Evolutionary conservation across 2,113 vertebrate species (phyloP).

Genomic region (Chelonoidis abingdonii): DNA sequence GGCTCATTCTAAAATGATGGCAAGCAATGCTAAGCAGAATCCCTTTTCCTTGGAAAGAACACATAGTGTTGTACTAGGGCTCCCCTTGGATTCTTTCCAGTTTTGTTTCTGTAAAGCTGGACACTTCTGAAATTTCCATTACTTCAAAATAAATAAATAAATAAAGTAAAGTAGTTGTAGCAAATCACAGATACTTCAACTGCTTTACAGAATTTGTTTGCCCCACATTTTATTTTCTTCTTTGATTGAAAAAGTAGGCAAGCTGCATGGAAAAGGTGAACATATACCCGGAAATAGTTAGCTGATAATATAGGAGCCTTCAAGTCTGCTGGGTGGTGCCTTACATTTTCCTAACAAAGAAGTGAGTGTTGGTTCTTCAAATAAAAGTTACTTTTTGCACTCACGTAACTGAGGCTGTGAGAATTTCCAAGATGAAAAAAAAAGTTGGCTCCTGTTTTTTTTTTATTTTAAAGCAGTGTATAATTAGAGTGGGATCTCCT

Average conservation of each 20-base stretch:
- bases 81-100: slow-evolving; percentile 5
- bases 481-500: slow-evolving; percentile 76
- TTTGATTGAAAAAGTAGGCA: slow-evolving; percentile 65
- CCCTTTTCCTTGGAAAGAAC: slow-evolving; percentile 8
- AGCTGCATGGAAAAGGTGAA: slow-evolving; percentile 65
- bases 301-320: slow-evolving; percentile 86
- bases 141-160: slow-evolving; percentile 47
- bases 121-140: slow-evolving; percentile 73
- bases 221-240: slow-evolving; percentile 21
- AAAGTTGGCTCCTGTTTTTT: slow-evolving; percentile 60
- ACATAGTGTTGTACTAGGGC: not conserved
- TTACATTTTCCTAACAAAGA: slow-evolving; percentile 84
- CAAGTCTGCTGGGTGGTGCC: slow-evolving; percentile 82
- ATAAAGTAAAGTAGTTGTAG: slow-evolving; percentile 30
- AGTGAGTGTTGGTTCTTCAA: slow-evolving; percentile 81
- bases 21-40: not conserved
- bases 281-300: slow-evolving; percentile 80
- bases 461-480: slow-evolving; percentile 56
- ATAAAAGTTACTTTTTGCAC: slow-evolving; percentile 80
- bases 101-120: slow-evolving; percentile 25
- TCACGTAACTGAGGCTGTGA: slow-evolving; percentile 75
- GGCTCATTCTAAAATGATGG: not conserved
- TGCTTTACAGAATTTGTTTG: slow-evolving; percentile 76
- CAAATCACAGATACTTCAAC: slow-evolving; percentile 61
- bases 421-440: slow-evolving; percentile 69